Conservation (phyloP, 2,888 invertebrate species). For the Melikaiella ostensackeni region DNA sequence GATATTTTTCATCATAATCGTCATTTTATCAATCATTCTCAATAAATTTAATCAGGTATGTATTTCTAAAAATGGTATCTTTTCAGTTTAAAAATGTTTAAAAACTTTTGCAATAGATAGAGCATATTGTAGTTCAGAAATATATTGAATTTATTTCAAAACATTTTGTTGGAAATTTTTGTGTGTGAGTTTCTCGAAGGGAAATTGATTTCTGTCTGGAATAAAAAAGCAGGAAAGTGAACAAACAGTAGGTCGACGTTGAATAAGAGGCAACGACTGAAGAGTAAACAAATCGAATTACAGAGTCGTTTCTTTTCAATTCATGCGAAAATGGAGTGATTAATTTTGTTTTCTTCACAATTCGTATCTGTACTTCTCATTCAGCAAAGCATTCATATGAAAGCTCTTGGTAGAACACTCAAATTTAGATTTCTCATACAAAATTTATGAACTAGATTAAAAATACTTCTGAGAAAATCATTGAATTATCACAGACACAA, state of each 20-base stretch:
- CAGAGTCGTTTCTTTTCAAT: slow-evolving; percentile 4
- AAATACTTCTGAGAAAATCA: background rate
- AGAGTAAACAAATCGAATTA: slow-evolving; percentile 7
- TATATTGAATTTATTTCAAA: background rate
- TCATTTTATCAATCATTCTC: no score
- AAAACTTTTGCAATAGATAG: background rate
- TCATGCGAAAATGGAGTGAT: background rate
- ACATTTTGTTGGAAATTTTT: background rate
- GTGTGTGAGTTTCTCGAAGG: background rate
- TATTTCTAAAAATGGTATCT: background rate
- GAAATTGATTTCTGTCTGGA: background rate
- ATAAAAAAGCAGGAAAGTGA: background rate
- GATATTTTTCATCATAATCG: no score
- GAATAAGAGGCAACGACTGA: background rate
- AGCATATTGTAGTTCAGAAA: no score
- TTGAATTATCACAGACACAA: no score
- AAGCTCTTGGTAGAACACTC: background rate
- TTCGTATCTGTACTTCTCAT: background rate
- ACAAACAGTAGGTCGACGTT: background rate
- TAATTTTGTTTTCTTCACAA: background rate
- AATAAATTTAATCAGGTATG: no score
- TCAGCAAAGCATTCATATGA: background rate
- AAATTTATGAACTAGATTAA: background rate
- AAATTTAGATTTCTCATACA: background rate
- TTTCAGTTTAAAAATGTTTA: background rate